phyloP scores from a whole-genome alignment of 2,113 vertebrate genomes.

The Myodes glareolus region DNA sequence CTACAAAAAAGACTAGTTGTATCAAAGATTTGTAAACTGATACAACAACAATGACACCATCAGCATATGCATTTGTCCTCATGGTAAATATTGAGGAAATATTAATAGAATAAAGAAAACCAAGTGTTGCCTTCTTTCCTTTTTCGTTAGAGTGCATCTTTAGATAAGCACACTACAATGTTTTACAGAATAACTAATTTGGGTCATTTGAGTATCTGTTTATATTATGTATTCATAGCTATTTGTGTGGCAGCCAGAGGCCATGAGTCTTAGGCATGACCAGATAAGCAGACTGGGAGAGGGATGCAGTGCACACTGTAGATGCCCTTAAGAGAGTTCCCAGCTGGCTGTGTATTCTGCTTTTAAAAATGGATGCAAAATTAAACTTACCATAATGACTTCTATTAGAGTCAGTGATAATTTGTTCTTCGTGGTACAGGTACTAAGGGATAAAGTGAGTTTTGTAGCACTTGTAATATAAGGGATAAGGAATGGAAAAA shows the following conservation, averaged over 20 bases:
- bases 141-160: constrained; percentile 60
- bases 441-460: neutral
- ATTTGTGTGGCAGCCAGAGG: constrained; percentile 57
- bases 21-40: neutral
- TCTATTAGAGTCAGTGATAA: constrained; percentile 22
- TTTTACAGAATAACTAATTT: constrained; percentile 61
- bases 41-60: neutral
- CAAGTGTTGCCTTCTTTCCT: neutral
- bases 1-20: neutral
- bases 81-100: constrained; percentile 15
- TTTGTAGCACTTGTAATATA: constrained; percentile 30
- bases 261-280: constrained; percentile 56
- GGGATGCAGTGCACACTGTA: neutral
- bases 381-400: constrained; percentile 59
- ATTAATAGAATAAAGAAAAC: constrained; percentile 8
- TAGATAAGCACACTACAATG: constrained; percentile 30
- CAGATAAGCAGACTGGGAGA: constrained; percentile 39
- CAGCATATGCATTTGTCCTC: neutral
- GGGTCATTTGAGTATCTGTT: constrained; percentile 42
- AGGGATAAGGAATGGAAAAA: neutral
- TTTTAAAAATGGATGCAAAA: constrained; percentile 63
- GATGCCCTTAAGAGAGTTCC: constrained; percentile 51
- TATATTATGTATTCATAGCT: constrained; percentile 65
- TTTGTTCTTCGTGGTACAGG: constrained; percentile 26
- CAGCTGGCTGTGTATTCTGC: constrained; percentile 44